Evolutionary conservation across 2,888 invertebrate species (phyloP).

Genomic region (Perizoma affinitatum): DNA sequence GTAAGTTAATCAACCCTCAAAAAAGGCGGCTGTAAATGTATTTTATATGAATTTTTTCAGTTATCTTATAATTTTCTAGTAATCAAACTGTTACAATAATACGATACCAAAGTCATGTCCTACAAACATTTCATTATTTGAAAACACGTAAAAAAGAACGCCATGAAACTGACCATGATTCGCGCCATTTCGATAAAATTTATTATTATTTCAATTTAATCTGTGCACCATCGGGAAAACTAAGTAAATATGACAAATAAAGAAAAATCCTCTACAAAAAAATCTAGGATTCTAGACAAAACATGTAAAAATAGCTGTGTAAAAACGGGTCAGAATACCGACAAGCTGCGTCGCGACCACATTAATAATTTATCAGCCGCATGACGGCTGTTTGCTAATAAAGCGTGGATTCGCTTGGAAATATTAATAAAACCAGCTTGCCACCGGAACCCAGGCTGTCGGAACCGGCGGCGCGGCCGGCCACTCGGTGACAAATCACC

Average conservation of each 20-base stretch:
- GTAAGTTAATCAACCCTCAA: too few relatives aligned
- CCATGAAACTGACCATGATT: too few relatives aligned
- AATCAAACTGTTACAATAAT: too few relatives aligned
- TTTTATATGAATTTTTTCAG: too few relatives aligned
- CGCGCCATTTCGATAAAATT: too few relatives aligned
- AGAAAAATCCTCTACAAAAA: slow-evolving; percentile 9
- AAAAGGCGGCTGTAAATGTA: too few relatives aligned
- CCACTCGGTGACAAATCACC: slow-evolving; percentile 78
- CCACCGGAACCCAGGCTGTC: slow-evolving; percentile 69
- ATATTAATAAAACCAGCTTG: slow-evolving; percentile 83
- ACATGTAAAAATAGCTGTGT: slow-evolving; percentile 49
- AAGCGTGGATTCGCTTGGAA: slow-evolving; percentile 81
- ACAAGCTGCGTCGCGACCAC: slow-evolving; percentile 76
- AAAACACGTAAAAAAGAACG: too few relatives aligned
- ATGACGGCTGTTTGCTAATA: slow-evolving; percentile 84
- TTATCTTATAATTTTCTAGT: too few relatives aligned
- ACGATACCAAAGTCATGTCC: too few relatives aligned
- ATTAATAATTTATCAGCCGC: slow-evolving; percentile 84
- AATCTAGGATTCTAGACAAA: slow-evolving; percentile 40
- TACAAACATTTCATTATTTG: too few relatives aligned
- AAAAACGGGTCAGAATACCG: slow-evolving; percentile 67
- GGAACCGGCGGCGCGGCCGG: slow-evolving; percentile 54
- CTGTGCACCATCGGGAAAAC: too few relatives aligned
- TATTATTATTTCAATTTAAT: too few relatives aligned
- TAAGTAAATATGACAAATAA: not conserved